These are phyloP conservation scores for Thalassoma bifasciatum DNA, from an alignment of 2,113 vertebrate genomes.

Conservation along the genomic window DNA sequence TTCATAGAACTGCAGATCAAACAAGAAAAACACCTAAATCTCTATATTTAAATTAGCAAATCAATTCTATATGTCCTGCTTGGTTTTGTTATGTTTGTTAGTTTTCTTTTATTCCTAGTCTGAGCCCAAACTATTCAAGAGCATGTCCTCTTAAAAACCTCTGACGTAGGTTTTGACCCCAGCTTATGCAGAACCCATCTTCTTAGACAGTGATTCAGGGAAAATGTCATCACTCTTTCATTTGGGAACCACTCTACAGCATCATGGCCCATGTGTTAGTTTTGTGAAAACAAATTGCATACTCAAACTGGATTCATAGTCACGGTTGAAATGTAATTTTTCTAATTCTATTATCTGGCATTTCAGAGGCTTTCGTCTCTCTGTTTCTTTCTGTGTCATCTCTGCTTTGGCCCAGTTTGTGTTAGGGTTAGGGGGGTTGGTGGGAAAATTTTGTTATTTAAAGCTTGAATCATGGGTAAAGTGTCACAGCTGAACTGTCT, in stretches of 20 bases:
- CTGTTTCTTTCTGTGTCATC: constrained; percentile 38
- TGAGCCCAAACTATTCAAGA: too few relatives aligned
- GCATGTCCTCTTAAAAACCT: too few relatives aligned
- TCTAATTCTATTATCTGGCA: constrained; percentile 76
- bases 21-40: too few relatives aligned
- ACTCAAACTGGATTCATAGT: constrained; percentile 68
- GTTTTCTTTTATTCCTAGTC: too few relatives aligned
- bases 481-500: neutral
- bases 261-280: constrained; percentile 16
- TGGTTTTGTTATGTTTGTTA: too few relatives aligned
- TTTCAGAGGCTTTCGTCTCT: constrained; percentile 62
- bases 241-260: constrained; percentile 14
- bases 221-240: neutral
- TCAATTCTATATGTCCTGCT: too few relatives aligned
- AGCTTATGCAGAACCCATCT: neutral
- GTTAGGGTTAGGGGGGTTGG: too few relatives aligned
- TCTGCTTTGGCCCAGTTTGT: constrained; percentile 16
- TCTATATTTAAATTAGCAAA: too few relatives aligned
- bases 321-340: constrained; percentile 76
- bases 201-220: neutral
- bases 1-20: too few relatives aligned
- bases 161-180: neutral
- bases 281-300: constrained; percentile 45
- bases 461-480: constrained; percentile 13
- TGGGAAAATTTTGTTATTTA: constrained; percentile 16